Conservation (phyloP, 2,113 vertebrate genomes). For the Hippocampus comes region DNA sequence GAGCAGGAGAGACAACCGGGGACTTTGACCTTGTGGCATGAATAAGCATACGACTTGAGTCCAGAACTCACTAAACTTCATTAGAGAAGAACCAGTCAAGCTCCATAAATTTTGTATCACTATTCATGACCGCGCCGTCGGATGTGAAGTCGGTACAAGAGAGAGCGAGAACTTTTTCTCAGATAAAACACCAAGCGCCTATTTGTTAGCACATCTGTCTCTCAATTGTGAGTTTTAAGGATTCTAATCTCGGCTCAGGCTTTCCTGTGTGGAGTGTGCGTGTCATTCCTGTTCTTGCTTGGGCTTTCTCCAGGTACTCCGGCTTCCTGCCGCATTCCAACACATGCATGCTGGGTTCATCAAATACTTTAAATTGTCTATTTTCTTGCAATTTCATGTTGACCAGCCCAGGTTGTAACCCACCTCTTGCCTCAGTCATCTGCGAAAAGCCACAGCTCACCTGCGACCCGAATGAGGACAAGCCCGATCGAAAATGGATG, state of each 20-base stretch:
- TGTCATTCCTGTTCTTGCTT: no score
- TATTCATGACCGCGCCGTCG: background rate
- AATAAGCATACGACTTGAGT: constrained; percentile 7
- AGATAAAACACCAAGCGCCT: background rate
- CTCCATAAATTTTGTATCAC: background rate
- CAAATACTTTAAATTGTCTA: no score
- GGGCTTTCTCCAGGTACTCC: no score
- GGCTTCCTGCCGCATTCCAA: no score
- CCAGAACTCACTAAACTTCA: background rate
- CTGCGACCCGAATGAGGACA: no score
- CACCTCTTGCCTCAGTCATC: no score
- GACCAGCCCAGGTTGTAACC: no score
- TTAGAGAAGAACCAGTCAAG: constrained; percentile 1
- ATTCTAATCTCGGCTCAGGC: background rate
- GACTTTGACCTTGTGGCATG: constrained; percentile 26
- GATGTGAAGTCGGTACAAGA: background rate
- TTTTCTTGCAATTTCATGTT: no score
- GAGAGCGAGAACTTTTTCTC: background rate
- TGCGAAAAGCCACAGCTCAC: no score
- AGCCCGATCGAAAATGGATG: background rate
- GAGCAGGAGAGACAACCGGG: background rate
- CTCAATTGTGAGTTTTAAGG: no score
- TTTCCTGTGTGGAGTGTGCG: background rate
- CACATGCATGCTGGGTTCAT: no score
- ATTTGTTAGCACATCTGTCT: background rate